These are phyloP conservation scores for Rhizoglyphus robini DNA, from an alignment of 1,140 invertebrate species.

Conservation along the genomic window DNA sequence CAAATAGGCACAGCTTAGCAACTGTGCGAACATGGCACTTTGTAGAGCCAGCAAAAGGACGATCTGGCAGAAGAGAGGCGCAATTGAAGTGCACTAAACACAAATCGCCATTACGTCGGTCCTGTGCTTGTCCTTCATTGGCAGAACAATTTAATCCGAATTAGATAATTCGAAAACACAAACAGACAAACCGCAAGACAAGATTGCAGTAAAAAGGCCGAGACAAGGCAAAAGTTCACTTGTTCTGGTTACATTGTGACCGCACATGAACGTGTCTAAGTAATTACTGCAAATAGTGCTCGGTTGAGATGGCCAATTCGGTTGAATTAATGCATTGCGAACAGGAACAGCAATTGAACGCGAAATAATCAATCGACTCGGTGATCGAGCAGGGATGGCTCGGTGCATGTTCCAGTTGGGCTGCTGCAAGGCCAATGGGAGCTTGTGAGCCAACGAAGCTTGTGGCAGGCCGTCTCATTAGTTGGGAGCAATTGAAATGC, in stretches of 20 bases:
- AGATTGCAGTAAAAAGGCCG: not conserved
- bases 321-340: not conserved
- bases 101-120: not conserved
- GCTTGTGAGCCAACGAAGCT: no score
- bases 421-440: no score
- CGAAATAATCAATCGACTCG: not conserved
- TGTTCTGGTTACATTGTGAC: no score
- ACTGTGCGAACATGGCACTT: not conserved
- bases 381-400: not conserved
- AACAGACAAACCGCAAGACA: not conserved
- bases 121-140: not conserved
- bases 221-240: not conserved
- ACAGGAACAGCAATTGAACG: not conserved
- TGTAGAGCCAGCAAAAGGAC: not conserved
- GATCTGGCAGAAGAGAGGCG: no score
- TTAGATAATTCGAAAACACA: conserved; percentile 5
- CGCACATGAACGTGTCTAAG: not conserved
- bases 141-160: conserved; percentile 5
- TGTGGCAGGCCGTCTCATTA: no score
- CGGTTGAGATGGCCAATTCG: not conserved
- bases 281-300: not conserved
- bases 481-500: conserved; percentile 1
- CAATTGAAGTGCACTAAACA: no score
- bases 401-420: not conserved
- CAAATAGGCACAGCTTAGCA: conserved; percentile 3